A percentile compares a stretch with the other conserved stretches of the same genome.
phyloP scores from a whole-genome alignment of 2,113 vertebrate genomes.

The Alexandromys fortis region DNA sequence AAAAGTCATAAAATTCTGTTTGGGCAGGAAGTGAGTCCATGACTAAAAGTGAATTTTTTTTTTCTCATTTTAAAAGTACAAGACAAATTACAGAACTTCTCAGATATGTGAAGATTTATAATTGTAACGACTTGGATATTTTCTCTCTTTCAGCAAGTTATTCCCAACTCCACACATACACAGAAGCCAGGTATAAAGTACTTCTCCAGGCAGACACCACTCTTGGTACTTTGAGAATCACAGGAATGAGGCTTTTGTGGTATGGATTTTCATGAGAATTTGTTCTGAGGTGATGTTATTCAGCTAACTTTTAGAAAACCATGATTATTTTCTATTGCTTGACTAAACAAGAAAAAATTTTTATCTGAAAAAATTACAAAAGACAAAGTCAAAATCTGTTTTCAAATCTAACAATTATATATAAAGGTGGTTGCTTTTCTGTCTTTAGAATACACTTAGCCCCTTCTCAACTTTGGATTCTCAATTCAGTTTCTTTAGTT shows the following conservation, averaged over 20 bases:
- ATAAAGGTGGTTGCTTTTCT: not conserved
- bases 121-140: not conserved
- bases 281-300: not conserved
- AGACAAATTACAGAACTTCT: slow-evolving; percentile 46
- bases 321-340: not conserved
- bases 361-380: not conserved
- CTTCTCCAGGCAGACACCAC: not conserved
- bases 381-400: not conserved
- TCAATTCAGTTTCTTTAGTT: not conserved
- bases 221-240: not conserved
- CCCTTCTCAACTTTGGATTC: not conserved
- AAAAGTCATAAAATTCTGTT: slow-evolving; percentile 71
- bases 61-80: slow-evolving; percentile 68
- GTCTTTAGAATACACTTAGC: not conserved
- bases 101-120: not conserved
- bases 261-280: not conserved
- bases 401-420: not conserved
- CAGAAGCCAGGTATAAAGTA: fast-evolving
- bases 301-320: not conserved
- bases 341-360: not conserved
- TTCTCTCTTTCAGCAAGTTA: not conserved
- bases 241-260: not conserved
- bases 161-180: not conserved
- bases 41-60: slow-evolving; percentile 72
- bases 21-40: slow-evolving; percentile 57